Conservation (phyloP, 1,140 invertebrate genomes). For the Saccostrea cuccullata region DNA sequence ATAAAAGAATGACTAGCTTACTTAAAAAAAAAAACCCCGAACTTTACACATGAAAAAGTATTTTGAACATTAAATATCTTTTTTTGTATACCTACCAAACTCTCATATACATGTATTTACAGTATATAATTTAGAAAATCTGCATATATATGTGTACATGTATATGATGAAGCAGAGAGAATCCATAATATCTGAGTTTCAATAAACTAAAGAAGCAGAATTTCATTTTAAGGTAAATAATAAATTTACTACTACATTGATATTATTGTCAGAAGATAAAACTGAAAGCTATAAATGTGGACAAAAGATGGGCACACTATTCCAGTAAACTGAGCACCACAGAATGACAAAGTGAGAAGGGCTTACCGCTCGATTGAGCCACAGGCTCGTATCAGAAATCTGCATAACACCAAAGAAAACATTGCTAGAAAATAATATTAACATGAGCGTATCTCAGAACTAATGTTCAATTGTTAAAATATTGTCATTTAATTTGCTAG, state of each 20-base stretch:
- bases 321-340: slow-evolving; percentile 11
- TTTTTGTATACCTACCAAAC: no score
- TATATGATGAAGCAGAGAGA: not conserved
- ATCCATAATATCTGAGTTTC: no score
- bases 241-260: not conserved
- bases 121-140: no score
- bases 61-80: no score
- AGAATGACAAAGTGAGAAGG: slow-evolving; percentile 11
- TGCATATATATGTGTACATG: not conserved
- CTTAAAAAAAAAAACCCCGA: no score
- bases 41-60: no score
- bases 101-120: no score
- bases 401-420: slow-evolving; percentile 35
- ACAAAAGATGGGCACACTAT: not conserved
- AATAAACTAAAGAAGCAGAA: not conserved
- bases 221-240: not conserved
- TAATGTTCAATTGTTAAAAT: not conserved
- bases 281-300: not conserved
- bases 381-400: slow-evolving; percentile 46
- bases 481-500: not conserved
- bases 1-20: no score
- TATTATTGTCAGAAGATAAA: not conserved
- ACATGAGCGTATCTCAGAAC: not conserved
- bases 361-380: slow-evolving; percentile 50
- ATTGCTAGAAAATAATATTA: not conserved